Evolutionary conservation across 2,888 invertebrate genomes (phyloP), one percentile per base, ranked within the genome.

Genomic region (Diarsia dahlii): DNA sequence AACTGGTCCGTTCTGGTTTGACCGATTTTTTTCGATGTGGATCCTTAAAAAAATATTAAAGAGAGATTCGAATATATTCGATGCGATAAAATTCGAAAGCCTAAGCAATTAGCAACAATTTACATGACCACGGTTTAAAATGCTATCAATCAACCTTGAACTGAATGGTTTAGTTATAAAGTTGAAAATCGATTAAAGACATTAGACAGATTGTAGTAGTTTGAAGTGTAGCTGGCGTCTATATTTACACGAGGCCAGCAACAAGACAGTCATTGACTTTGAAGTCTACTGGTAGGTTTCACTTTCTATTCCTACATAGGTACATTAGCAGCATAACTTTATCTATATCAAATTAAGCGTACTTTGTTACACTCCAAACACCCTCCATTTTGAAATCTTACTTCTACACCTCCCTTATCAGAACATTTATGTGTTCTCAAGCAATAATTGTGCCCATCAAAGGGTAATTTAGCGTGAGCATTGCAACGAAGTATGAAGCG

Each of bases 401-500:
- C 46, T 69, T 15, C 23, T 13, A 50, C 70, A n/a, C 46, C 39
- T 58, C 54, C 54, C 76, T 86, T 87, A 87, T 85, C 87, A 80
- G 60, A n/a, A 50, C 73, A 67, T 66, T 86, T 79, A 87, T 86
- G 78, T 80, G 70, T 81, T 87, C 84, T 86, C 71, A 76, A 79
- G 82, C 82, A 82, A 85, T 88, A 85, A 88, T 88, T 88, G 81
- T 82, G 67, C 69, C 81, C 84, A 91, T 90, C 90, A 90, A 89
- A 89, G 82, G 84, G 88, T 89, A 90, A 89, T 91, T 90, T 89
- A 89, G 80, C 82, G 70, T 76, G 77, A 84, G 88, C 84, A 86
- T 88, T 89, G 87, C 86, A 78, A 87, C 87, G 82, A 71, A 80
- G 76, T 87, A 88, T 88, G 88, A 90, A 89, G 85, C 90, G 90